Percentiles rank a stretch among this genome's conserved stretches.
Evolutionary conservation across 2,797 vertebrate species (phyloP).

Genomic region (Enteromius trimaculatus): DNA sequence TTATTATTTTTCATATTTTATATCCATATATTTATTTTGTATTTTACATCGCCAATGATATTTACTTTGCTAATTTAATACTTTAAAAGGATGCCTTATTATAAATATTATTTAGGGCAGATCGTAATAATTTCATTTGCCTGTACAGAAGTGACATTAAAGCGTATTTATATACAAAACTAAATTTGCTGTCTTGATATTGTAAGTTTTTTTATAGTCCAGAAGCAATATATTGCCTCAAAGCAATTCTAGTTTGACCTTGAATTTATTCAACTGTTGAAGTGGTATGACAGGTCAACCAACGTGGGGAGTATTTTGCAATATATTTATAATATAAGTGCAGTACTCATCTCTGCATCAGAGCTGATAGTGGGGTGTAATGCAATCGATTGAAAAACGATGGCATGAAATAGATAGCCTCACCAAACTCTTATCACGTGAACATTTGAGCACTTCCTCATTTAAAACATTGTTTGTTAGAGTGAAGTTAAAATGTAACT

Average conservation of each 20-base stretch:
- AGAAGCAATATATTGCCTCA: background rate
- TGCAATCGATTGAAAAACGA: slow-evolving; percentile 34
- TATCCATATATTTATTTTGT: background rate
- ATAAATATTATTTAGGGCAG: background rate
- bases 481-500: slow-evolving; percentile 74
- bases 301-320: background rate
- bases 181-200: background rate
- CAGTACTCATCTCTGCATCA: background rate
- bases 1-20: background rate
- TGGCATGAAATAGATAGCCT: slow-evolving; percentile 12
- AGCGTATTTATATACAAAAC: background rate
- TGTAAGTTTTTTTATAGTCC: background rate
- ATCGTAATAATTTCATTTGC: background rate
- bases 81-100: background rate
- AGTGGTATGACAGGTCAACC: background rate
- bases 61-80: background rate
- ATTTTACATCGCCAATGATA: background rate
- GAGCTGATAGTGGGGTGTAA: background rate
- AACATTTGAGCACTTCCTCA: slow-evolving; percentile 53
- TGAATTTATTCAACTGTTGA: slow-evolving; percentile 4
- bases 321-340: background rate
- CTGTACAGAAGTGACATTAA: background rate
- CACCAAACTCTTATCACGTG: slow-evolving; percentile 22
- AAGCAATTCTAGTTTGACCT: slow-evolving; percentile 14
- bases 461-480: slow-evolving; percentile 57